These are phyloP conservation scores for Pseudopodoces humilis DNA, from an alignment of 2,113 vertebrate genomes.

Conservation along the genomic window DNA sequence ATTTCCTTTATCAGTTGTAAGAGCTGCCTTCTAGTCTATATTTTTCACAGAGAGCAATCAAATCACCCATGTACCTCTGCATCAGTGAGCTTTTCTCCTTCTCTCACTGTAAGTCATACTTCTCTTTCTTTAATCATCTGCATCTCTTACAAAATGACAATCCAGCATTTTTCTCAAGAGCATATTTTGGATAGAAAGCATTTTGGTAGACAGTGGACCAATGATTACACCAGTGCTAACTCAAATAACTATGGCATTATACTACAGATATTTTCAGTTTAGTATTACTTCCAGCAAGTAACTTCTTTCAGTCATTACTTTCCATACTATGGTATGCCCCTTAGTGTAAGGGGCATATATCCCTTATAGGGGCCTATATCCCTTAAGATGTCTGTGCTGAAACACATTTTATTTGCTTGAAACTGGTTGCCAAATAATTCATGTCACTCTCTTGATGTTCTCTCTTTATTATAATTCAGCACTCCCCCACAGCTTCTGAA, in stretches of 20 bases:
- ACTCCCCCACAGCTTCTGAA: constrained; percentile 6
- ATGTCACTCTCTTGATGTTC: not conserved
- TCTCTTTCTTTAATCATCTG: not conserved
- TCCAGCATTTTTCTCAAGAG: not conserved
- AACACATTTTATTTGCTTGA: not conserved
- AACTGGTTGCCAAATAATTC: not conserved
- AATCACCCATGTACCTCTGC: not conserved
- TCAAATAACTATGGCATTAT: not conserved
- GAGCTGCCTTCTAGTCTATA: not conserved
- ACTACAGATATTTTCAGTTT: not conserved
- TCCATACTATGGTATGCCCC: not conserved
- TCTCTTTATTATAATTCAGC: not conserved
- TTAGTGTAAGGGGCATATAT: not conserved
- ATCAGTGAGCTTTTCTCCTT: not conserved
- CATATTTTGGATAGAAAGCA: not conserved
- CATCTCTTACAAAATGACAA: not conserved
- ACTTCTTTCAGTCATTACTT: not conserved
- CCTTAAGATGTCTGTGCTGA: not conserved
- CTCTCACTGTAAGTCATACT: not conserved
- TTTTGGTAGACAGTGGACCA: not conserved
- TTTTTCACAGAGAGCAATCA: not conserved
- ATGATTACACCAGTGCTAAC: not conserved
- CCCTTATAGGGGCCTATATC: not conserved
- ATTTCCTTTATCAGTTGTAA: not conserved
- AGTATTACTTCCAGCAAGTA: not conserved